A percentile compares a stretch with the other conserved stretches of the same genome.
Conservation (phyloP, 35 echinoderm and acorn worm species). For the Acanthaster planci region DNA sequence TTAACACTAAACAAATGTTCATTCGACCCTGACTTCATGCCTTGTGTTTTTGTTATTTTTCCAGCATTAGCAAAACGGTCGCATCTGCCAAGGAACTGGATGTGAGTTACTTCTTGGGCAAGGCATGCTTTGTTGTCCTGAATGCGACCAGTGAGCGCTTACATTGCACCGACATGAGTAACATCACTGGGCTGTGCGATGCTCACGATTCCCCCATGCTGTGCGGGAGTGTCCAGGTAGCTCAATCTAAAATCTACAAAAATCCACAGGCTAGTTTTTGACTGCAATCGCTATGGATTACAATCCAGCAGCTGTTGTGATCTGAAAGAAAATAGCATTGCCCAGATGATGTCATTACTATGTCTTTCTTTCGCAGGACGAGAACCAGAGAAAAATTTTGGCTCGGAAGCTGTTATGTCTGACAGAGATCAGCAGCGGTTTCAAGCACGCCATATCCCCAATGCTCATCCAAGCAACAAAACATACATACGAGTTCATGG, state of each 20-base stretch:
- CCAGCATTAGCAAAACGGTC: slow-evolving; percentile 61
- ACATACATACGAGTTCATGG: slow-evolving; percentile 64
- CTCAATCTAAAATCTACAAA: background rate
- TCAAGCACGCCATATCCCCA: slow-evolving; percentile 57
- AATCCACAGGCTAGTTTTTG: background rate
- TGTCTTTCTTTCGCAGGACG: slow-evolving; percentile 49
- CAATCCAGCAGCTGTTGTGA: background rate
- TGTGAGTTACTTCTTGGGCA: slow-evolving; percentile 77
- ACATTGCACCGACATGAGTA: slow-evolving; percentile 61
- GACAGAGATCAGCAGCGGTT: slow-evolving; percentile 71
- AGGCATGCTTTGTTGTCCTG: slow-evolving; percentile 66
- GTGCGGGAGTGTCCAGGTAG: slow-evolving; percentile 71
- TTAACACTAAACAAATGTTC: no score
- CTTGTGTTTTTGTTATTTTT: slow-evolving; percentile 26
- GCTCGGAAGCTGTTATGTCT: slow-evolving; percentile 67
- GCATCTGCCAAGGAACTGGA: slow-evolving; percentile 68
- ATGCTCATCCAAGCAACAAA: slow-evolving; percentile 80
- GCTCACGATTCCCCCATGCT: slow-evolving; percentile 85
- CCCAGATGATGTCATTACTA: background rate
- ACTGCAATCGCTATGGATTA: background rate
- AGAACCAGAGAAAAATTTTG: slow-evolving; percentile 50
- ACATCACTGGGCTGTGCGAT: slow-evolving; percentile 80
- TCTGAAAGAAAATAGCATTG: background rate
- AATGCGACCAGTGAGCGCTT: slow-evolving; percentile 53
- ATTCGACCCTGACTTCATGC: background rate